Percentiles rank a stretch among this genome's conserved stretches.
Conservation (phyloP, 2,797 vertebrate species). For the Hemibagrus guttatus region DNA sequence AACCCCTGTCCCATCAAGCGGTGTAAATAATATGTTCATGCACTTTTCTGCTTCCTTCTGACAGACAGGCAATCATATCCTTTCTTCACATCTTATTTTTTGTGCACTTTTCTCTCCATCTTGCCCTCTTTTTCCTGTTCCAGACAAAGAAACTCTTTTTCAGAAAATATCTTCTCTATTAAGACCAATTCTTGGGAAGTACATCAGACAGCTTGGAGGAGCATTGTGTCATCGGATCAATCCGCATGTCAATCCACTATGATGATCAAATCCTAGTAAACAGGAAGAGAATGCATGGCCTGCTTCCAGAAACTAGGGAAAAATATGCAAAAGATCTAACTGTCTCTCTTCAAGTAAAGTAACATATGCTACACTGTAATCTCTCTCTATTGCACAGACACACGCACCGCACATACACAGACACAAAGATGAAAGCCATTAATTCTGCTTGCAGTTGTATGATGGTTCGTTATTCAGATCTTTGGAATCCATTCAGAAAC, state of each 20-base stretch:
- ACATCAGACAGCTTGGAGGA: conserved; percentile 39
- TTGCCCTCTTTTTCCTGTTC: not conserved
- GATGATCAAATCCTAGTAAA: conserved; percentile 38
- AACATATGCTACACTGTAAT: conserved; percentile 39
- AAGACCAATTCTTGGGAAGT: conserved; percentile 40
- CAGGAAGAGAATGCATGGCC: conserved; percentile 22
- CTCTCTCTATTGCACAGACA: not conserved
- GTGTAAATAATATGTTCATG: conserved; percentile 28
- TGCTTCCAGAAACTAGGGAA: conserved; percentile 25
- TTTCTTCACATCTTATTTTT: conserved; percentile 18
- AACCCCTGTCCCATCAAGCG: conserved; percentile 9
- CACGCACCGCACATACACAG: conserved; percentile 2
- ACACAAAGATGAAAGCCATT: conserved; percentile 30
- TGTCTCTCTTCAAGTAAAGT: conserved; percentile 37
- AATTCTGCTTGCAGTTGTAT: conserved; percentile 43
- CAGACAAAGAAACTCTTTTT: conserved; percentile 36
- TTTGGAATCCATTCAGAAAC: conserved; percentile 58
- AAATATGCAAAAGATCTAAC: conserved; percentile 37
- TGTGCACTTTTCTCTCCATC: conserved; percentile 4
- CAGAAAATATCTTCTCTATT: conserved; percentile 38
- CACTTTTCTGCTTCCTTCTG: conserved; percentile 10
- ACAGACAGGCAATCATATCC: conserved; percentile 33
- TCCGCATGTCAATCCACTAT: conserved; percentile 39
- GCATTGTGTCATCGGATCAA: conserved; percentile 46
- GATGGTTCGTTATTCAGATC: conserved; percentile 41